Conservation (phyloP, 2,797 vertebrate species). For the Arvicola amphibius region DNA sequence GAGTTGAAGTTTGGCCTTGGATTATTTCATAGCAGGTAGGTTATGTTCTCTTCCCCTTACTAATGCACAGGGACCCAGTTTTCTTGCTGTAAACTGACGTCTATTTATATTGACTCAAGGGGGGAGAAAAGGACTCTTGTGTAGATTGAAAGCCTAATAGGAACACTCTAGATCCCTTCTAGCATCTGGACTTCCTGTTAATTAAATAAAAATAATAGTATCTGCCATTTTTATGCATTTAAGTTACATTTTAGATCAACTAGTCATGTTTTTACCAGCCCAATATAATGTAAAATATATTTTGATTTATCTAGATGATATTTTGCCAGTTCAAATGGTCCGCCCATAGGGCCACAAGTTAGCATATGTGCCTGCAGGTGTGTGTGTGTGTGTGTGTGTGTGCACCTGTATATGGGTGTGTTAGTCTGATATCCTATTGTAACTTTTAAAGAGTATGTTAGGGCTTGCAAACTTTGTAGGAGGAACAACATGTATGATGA, state of each 20-base stretch:
- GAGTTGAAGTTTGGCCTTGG: not conserved
- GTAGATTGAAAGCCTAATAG: not conserved
- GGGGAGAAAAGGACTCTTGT: not conserved
- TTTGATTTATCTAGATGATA: not conserved
- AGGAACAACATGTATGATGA: not conserved
- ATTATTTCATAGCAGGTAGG: not conserved
- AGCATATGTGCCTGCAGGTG: not conserved
- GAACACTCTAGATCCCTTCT: not conserved
- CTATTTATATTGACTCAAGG: not conserved
- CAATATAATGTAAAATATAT: constrained; percentile 9
- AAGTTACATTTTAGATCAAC: constrained; percentile 8
- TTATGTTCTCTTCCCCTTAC: constrained; percentile 11
- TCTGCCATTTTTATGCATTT: not conserved
- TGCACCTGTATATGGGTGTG: not conserved
- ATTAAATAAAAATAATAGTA: not conserved
- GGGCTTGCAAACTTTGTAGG: not conserved
- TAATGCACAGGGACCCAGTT: not conserved
- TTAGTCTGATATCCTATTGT: not conserved
- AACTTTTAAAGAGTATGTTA: not conserved
- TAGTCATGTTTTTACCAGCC: not conserved
- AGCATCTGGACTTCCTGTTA: not conserved
- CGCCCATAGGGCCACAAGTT: not conserved
- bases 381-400: not conserved
- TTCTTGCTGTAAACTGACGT: constrained; percentile 22
- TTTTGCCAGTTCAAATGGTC: not conserved